Base-by-base conservation (phyloP, 2,797 vertebrate genomes). In the Urosaurus nigricauda region DNA sequence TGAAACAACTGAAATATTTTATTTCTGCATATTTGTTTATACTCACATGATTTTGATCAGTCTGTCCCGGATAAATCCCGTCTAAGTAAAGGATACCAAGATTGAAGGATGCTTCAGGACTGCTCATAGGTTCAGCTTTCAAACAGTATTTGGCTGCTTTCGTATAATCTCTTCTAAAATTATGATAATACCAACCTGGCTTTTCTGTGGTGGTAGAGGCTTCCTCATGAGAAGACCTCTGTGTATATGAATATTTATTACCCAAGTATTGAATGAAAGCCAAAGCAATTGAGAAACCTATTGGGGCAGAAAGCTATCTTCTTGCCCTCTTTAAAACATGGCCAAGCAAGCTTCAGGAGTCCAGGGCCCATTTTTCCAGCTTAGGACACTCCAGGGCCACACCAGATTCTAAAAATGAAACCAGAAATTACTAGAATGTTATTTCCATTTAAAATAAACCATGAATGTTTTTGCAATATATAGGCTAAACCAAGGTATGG, bases 151-250 rank as follows among this genome's bases (percentile, higher is more conserved):
- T 94, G 1, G 96, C 93, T 0, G 98, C 98, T 82, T 95, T 97
- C 83, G 58, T 94, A 89, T 97, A 96, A 93, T 98, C 97, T 83
- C 96, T 97, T 88, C 95, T 97, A 73, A 98, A 96, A 60, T 93
- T 96, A 95, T 98, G 97, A 93, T 98, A 98, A 95, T 99, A 99
- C 98, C 98, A 99, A 83, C 98, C 47, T 47, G 47, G 3, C 47
- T 51, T 51, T 51, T 7, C 47, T 51, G 47, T 9, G 47, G 47
- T 51, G 9, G 47, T 51, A 8, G 47, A 51, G 47, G 47, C 7
- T 43, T 51, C 47, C 47, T 9, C 47, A 51, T 51, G 47, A 51
- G 43, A 43, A 43, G 43, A 43, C 19, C 17, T 58, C 56, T n/a
- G 29, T 29, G 26, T 29, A 68, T 29, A 68, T 2, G 5, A 26